These are phyloP conservation scores for Engraulis encrasicolus DNA, from an alignment of 2,113 vertebrate species.

Conservation along the genomic window DNA sequence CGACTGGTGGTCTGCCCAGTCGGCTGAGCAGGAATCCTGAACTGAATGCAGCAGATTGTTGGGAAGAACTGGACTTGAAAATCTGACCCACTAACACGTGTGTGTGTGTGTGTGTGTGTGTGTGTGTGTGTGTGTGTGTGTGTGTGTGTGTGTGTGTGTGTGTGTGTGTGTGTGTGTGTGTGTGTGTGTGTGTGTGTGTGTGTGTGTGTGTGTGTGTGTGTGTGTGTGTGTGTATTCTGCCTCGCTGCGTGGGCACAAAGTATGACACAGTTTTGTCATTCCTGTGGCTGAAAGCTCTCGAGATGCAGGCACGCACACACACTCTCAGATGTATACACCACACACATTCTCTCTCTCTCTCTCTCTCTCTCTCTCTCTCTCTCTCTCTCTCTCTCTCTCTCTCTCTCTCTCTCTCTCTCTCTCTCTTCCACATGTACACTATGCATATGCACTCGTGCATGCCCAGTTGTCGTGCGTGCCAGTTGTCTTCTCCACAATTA, in stretches of 20 bases:
- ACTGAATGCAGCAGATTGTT: slow-evolving; percentile 62
- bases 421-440: too few relatives aligned
- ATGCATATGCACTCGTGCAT: too few relatives aligned
- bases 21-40: slow-evolving; percentile 30
- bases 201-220: neutral
- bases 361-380: too few relatives aligned
- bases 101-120: neutral
- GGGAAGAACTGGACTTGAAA: slow-evolving; percentile 75
- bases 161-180: neutral
- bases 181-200: neutral
- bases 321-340: neutral
- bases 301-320: neutral
- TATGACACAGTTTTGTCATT: slow-evolving; percentile 10
- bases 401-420: too few relatives aligned
- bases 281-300: neutral
- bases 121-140: neutral
- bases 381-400: too few relatives aligned
- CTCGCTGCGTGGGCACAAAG: neutral
- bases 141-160: neutral
- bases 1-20: slow-evolving; percentile 7
- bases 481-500: neutral
- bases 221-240: neutral
- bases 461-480: neutral
- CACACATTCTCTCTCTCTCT: too few relatives aligned
- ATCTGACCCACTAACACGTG: slow-evolving; percentile 70